Evolutionary conservation across 2,888 invertebrate species (phyloP), one percentile per base, ranked within the genome.

Genomic region (Chrysomela aeneicollis): DNA sequence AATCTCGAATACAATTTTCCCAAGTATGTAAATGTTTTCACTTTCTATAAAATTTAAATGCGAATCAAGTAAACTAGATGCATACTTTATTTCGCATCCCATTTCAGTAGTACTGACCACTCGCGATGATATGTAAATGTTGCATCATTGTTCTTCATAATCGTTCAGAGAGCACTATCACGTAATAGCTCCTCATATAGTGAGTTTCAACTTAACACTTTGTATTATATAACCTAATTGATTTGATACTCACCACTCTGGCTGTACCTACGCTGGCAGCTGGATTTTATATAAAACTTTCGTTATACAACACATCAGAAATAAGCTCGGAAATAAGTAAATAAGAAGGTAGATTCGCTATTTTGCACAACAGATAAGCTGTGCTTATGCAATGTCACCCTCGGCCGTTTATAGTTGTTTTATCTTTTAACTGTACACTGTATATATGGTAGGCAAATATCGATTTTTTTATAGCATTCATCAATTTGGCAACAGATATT

Each of bases 111-210:
- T 26, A 26, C 26, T 26, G 26, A 26, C 35, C 47, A 50, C 59
- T 61, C 55, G 59, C 72, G 66, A 71, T 71, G 70, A 71, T 71
- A 71, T 74, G 73, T 74, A 71, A 72, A 72, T 71, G 70, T 76
- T 76, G 71, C 76, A 74, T 74, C 71, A 70, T 63, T 72, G 69
- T 69, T 72, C 70, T 53, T 69, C 67, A 67, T 71, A 69, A 63
- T 63, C 63, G 52, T 30, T 63, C 49, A 26, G 21, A 58, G 62
- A 68, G 55, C 59, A 58, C 42, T 15, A 57, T 61, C 65, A 61
- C 35, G 59, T 51, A 62, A 66, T 62, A 66, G 32, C 1, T 8
- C 1, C 51, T 59, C 59, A 62, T 61, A 47, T 30, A n/a, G n/a
- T 46, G 62, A 59, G 66, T 59, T 35, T 35, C 2, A 35, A 9